phyloP scores from a whole-genome alignment of 2,888 invertebrate genomes.

The Troides oblongomaculatus region DNA sequence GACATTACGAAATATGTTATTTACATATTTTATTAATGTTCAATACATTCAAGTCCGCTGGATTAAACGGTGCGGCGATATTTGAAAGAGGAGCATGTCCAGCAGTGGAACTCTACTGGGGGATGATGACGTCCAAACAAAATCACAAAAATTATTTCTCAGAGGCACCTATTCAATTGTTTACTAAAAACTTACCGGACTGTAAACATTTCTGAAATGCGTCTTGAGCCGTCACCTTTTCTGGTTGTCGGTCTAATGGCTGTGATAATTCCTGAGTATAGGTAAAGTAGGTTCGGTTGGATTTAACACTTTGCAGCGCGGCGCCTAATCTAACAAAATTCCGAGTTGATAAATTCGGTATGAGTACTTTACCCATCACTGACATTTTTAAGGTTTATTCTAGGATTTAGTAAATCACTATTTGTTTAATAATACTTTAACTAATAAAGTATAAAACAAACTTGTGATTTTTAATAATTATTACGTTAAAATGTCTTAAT shows the following conservation, averaged over 20 bases:
- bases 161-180: not conserved
- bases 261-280: constrained; percentile 91
- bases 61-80: too few species aligned
- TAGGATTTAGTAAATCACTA: not conserved
- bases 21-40: too few species aligned
- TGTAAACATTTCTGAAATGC: constrained; percentile 87
- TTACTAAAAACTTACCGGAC: constrained; percentile 83
- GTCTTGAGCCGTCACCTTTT: constrained; percentile 85
- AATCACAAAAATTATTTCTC: too few species aligned
- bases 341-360: constrained; percentile 54
- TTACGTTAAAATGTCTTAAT: too few species aligned
- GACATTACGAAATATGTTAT: too few species aligned
- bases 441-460: too few species aligned
- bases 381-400: constrained; percentile 48
- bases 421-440: too few species aligned
- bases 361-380: constrained; percentile 61
- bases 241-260: constrained; percentile 86
- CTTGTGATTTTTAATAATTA: too few species aligned
- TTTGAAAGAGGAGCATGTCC: too few species aligned
- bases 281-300: constrained; percentile 84
- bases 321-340: constrained; percentile 60
- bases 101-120: too few species aligned
- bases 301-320: constrained; percentile 53
- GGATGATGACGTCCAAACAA: too few species aligned
- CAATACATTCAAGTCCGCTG: too few species aligned